A percentile compares a stretch with the other conserved stretches of the same genome.
Evolutionary conservation across 2,888 invertebrate species (phyloP).

Genomic region (Aporophyla lueneburgensis): DNA sequence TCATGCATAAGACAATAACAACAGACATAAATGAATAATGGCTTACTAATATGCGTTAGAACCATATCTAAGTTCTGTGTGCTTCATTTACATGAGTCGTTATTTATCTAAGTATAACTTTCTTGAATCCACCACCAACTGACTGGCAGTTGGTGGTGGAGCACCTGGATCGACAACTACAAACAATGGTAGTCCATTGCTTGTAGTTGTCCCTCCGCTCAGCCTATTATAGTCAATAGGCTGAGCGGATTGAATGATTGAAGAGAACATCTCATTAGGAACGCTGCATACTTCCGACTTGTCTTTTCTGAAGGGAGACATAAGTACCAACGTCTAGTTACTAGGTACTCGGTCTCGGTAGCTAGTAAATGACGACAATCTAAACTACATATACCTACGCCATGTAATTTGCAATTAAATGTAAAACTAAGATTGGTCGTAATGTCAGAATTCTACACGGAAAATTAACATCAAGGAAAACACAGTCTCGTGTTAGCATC

Average conservation of each 20-base stretch:
- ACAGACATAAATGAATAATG: constrained; percentile 22
- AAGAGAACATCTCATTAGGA: not conserved
- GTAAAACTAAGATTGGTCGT: not conserved
- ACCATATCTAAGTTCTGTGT: too few species aligned
- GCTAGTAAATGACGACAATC: not conserved
- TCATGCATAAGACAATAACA: constrained; percentile 6
- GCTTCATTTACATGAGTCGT: not conserved
- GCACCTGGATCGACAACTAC: not conserved
- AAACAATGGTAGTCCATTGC: too few species aligned
- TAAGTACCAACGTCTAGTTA: too few species aligned
- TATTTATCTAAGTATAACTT: not conserved
- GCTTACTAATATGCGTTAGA: not conserved
- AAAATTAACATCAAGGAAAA: constrained; percentile 38
- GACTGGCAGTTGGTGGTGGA: too few species aligned
- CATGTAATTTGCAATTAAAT: not conserved
- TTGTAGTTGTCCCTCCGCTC: too few species aligned
- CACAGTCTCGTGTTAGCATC: constrained; percentile 21
- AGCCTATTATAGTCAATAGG: too few species aligned
- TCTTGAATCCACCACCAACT: too few species aligned
- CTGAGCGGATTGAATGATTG: not conserved
- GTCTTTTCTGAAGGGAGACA: too few species aligned
- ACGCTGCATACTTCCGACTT: not conserved
- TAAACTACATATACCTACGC: not conserved
- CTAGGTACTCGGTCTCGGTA: not conserved
- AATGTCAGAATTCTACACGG: constrained; percentile 1